Evolutionary conservation across 2,113 vertebrate species (phyloP).

Genomic region (Rafetus swinhoei): DNA sequence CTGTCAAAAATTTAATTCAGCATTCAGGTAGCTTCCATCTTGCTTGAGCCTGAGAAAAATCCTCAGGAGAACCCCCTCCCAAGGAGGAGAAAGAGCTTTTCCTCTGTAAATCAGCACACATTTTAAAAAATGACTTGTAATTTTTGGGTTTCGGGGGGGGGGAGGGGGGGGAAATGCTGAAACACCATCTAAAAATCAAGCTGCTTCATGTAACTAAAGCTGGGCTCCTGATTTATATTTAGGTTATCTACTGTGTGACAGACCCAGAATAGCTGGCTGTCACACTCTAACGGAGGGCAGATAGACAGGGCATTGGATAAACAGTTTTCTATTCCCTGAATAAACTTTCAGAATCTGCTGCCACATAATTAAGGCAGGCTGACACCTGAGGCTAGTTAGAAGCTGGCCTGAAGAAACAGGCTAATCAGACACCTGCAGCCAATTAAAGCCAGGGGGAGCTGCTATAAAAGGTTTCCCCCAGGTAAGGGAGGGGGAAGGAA

Average conservation of each 20-base stretch:
- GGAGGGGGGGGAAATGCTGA: background rate
- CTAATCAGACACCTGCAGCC: too few species aligned
- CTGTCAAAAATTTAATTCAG: background rate
- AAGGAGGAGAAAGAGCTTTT: background rate
- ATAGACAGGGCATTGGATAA: too few species aligned
- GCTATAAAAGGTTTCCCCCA: too few species aligned
- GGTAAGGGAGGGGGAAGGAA: too few species aligned
- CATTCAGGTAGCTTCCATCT: background rate
- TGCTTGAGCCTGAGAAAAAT: background rate
- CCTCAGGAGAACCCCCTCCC: background rate
- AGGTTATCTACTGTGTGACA: background rate
- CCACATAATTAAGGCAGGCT: too few species aligned
- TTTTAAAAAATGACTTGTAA: background rate
- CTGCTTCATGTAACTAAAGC: background rate
- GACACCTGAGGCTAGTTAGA: too few species aligned
- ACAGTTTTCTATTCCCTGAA: too few species aligned
- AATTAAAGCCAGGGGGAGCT: too few species aligned
- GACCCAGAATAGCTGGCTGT: too few species aligned
- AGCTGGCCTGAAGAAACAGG: too few species aligned
- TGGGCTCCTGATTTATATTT: background rate
- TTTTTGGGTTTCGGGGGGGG: background rate
- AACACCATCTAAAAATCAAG: background rate
- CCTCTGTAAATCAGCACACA: background rate
- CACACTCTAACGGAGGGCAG: too few species aligned
- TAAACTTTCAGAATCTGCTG: too few species aligned